Evolutionary conservation across 2,113 vertebrate species (phyloP), one percentile per base, ranked within the genome.

Genomic region (Phodopus roborovskii): DNA sequence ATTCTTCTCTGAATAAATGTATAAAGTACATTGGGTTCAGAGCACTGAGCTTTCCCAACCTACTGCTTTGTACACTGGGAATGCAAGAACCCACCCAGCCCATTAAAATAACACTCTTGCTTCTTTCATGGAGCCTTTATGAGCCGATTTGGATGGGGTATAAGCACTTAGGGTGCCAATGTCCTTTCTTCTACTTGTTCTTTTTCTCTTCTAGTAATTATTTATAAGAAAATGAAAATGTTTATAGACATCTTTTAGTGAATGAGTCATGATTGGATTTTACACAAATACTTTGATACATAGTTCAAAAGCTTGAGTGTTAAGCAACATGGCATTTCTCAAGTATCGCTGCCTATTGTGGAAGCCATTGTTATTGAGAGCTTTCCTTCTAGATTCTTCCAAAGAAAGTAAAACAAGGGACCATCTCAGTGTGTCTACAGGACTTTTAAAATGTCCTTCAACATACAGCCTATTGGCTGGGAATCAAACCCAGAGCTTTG

Each of bases 1-100:
- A 93, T 95, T 97, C 95, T 95, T 94, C 95, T 97, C 92, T 96
- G 96, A 97, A 97, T 97, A 97, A 96, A 97, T 92, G 85, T 94
- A 89, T 86, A 78, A 94, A 95, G 94, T 79, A 92, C 96, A 91
- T 17, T 74, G 91, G 95, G 81, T 95, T 97, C 92, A 45, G 20
- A 92, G 88, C 71, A 39, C 73, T 20, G 50, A 85, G 92, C 91
- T 86, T 94, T 95, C 88, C 87, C 84, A 85, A 62, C n/a, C 26
- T 48, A 56, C 58, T 85, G 64, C 82, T 92, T 82, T 96, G 64
- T 92, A 66, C 45, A 77, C 77, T 90, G 60, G 77, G 0, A 88
- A 78, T 45, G 64, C 84, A 88, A 56, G 77, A 93, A 81, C 30
- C 66, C 39, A 64, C 58, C 53, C 87, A 75, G 75, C 66, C 85